Percentiles rank a stretch among this genome's conserved stretches.
These are phyloP conservation scores for Egretta garzetta DNA, from an alignment of 2,113 vertebrate species.

Conservation along the genomic window DNA sequence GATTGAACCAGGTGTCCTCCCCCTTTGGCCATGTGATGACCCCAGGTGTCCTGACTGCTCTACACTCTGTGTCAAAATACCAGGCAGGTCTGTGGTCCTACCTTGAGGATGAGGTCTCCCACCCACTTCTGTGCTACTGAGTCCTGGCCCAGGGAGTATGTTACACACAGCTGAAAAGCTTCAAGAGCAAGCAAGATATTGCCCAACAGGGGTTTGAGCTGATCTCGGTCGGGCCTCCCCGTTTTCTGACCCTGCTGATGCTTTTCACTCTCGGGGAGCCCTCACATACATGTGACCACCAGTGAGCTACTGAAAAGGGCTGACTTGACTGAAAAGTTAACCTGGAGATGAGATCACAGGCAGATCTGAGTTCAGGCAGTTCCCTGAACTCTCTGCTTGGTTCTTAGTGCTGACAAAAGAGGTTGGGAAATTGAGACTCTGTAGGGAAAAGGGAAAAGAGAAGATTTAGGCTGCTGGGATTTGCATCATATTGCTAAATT, in stretches of 20 bases:
- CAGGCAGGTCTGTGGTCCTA: neutral
- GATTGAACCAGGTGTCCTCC: neutral
- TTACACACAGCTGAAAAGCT: neutral
- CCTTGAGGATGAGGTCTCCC: neutral
- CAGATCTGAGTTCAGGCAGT: neutral
- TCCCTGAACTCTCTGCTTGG: neutral
- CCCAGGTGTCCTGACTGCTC: neutral
- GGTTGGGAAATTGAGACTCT: neutral
- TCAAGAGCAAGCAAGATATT: neutral
- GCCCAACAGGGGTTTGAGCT: neutral
- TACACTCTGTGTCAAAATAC: neutral
- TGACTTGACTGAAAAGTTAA: neutral
- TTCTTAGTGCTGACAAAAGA: neutral
- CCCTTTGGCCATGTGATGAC: neutral
- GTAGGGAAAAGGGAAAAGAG: neutral
- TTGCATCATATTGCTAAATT: neutral
- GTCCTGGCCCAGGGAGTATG: neutral
- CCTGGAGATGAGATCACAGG: neutral
- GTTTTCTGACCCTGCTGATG: neutral
- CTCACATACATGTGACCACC: neutral
- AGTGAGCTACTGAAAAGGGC: neutral
- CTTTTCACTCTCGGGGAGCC: neutral
- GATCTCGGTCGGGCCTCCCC: neutral
- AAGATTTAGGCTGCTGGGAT: neutral
- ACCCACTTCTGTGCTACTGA: neutral